These are phyloP conservation scores for Halocynthia roretzi DNA, from an alignment of 23 tunicate species.

Conservation along the genomic window DNA sequence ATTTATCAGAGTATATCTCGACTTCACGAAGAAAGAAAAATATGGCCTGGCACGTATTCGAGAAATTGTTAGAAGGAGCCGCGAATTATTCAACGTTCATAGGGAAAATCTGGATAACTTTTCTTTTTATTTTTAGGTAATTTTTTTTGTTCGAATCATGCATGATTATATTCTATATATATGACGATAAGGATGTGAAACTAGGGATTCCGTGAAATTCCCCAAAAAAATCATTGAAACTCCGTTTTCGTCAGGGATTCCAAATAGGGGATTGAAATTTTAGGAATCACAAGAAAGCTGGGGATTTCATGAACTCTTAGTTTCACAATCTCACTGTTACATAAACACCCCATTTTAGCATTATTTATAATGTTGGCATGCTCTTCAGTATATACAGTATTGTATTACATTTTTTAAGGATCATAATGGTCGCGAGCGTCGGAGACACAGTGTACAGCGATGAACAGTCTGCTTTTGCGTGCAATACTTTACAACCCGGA, in stretches of 20 bases:
- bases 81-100: slow-evolving; percentile 81
- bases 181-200: no score
- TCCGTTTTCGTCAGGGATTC: no score
- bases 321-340: no score
- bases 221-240: no score
- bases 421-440: slow-evolving; percentile 81
- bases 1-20: no score
- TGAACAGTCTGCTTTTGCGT: slow-evolving; percentile 84
- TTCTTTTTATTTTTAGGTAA: slow-evolving; percentile 78
- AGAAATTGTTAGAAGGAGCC: slow-evolving; percentile 74
- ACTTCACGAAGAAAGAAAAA: not conserved
- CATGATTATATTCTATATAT: not conserved
- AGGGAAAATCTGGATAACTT: slow-evolving; percentile 86
- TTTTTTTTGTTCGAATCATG: not conserved
- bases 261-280: no score
- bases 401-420: slow-evolving; percentile 22
- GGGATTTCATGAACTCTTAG: no score
- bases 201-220: no score
- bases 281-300: no score
- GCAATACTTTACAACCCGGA: slow-evolving; percentile 91
- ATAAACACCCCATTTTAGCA: no score
- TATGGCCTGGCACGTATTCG: slow-evolving; percentile 93
- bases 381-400: no score
- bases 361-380: no score
- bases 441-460: slow-evolving; percentile 91